Conservation (phyloP, 1,140 invertebrate genomes). For the Goniozus legneri region DNA sequence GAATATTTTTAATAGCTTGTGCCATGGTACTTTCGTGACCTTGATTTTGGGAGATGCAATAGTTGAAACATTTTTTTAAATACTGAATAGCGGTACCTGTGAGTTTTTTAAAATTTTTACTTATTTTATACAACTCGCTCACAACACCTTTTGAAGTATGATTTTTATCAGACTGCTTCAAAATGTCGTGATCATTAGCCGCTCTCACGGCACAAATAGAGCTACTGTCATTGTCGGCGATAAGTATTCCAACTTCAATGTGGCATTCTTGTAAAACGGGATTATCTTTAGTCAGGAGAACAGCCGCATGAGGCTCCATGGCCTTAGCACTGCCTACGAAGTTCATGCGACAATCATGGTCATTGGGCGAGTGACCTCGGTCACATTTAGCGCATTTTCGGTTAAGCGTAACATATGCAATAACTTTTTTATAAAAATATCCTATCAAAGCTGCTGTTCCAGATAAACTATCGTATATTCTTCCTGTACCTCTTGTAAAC, state of each 20-base stretch:
- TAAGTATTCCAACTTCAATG: background rate
- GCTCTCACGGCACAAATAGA: background rate
- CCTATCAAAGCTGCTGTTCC: slow-evolving; percentile 22
- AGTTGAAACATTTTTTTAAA: background rate
- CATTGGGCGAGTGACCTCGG: slow-evolving; percentile 5
- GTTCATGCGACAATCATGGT: slow-evolving; percentile 20
- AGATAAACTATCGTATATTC: slow-evolving; percentile 23
- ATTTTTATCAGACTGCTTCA: background rate
- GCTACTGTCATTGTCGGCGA: background rate
- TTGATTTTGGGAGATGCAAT: background rate
- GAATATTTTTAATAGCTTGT: background rate
- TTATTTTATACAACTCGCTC: background rate
- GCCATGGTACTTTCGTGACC: background rate
- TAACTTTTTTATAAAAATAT: slow-evolving; percentile 15
- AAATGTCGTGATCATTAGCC: background rate
- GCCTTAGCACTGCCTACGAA: slow-evolving; percentile 1
- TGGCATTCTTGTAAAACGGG: background rate
- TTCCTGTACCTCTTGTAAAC: too few species aligned
- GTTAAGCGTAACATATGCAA: slow-evolving; percentile 15
- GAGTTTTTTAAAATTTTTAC: background rate
- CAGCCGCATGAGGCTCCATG: background rate
- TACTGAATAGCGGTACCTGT: background rate
- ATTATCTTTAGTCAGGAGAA: slow-evolving; percentile 1
- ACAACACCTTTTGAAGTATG: background rate
- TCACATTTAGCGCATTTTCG: slow-evolving; percentile 21